Base-by-base conservation (phyloP, 1,140 invertebrate species). In the Pollicipes pollicipes region DNA sequence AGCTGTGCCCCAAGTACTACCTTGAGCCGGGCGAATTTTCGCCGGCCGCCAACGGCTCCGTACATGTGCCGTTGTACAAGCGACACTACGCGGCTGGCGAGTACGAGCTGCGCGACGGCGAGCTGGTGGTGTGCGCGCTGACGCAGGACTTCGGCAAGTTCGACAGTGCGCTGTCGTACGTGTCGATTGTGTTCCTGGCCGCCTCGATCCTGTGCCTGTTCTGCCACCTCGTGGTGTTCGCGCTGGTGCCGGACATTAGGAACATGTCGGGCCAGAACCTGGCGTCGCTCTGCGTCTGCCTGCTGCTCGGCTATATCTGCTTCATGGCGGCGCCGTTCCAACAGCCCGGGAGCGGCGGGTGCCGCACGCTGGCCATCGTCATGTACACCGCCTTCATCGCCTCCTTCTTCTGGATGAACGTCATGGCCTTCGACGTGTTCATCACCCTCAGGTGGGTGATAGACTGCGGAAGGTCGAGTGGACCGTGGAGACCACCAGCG, bases 401-500 rank as follows among this genome's bases (percentile, higher is more conserved):
- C 31, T 90, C 93, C 72, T 97, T 97, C 84, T 94, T 94, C 79
- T 97, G 95, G 95, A 88, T 97, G 71, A 93, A 91, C 81, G 90
- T 91, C 63, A 95, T 96, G 90, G 93, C 93, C 79, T 92, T 94
- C 82, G 93, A 95, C 81, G 92, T 95, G 78, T 95, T 90, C 89
- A 81, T 79, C 29, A 83, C 84, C 30, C 76, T 84, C 10, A 74
- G 78, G 71, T 72, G 81, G 70, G 82, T 82, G n/a, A n/a, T n/a
- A n/a, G n/a, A n/a, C n/a, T n/a, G n/a, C n/a, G n/a, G n/a, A n/a
- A n/a, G n/a, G n/a, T n/a, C n/a, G n/a, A n/a, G n/a, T n/a, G n/a
- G n/a, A n/a, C n/a, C n/a, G n/a, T n/a, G n/a, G n/a, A n/a, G n/a
- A n/a, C n/a, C n/a, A n/a, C n/a, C n/a, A n/a, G n/a, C n/a, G n/a